A percentile compares a stretch with the other conserved stretches of the same genome.
Conservation (phyloP, 64 coral and sea anemone species). For the Stichodactyla mertensii region DNA sequence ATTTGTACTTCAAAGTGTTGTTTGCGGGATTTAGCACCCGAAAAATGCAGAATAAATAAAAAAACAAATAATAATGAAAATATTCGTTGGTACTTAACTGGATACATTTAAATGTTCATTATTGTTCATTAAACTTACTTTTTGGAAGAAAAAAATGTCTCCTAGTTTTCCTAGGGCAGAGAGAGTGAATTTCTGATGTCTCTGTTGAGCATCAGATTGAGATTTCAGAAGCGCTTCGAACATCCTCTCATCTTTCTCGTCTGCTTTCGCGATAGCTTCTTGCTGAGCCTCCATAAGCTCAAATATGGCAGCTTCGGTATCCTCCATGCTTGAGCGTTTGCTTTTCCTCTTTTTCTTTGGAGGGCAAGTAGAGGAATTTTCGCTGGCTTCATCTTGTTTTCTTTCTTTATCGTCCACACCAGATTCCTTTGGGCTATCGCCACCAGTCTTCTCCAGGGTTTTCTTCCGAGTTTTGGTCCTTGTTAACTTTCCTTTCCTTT, state of each 20-base stretch:
- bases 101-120: not conserved
- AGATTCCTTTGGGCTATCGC: conserved; percentile 1
- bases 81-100: not conserved
- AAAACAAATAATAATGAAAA: not conserved
- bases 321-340: conserved; percentile 28
- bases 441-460: not conserved
- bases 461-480: not conserved
- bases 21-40: not conserved
- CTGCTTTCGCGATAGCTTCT: conserved; percentile 46
- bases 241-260: conserved; percentile 54
- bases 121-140: not conserved
- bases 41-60: not conserved
- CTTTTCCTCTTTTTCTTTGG: conserved; percentile 29
- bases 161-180: conserved; percentile 44
- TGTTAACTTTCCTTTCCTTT: conserved; percentile 35
- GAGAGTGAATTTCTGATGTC: conserved; percentile 62
- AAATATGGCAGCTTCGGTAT: conserved; percentile 43
- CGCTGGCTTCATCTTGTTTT: not conserved
- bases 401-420: conserved; percentile 7
- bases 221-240: conserved; percentile 53
- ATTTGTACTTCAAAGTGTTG: not conserved
- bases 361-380: conserved; percentile 15
- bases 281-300: conserved; percentile 50
- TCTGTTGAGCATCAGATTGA: conserved; percentile 35
- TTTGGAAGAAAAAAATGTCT: not conserved